A percentile compares a stretch with the other conserved stretches of the same genome.
These are phyloP conservation scores for Cheiracanthium punctorium DNA, from an alignment of 2,888 invertebrate genomes.

Conservation along the genomic window DNA sequence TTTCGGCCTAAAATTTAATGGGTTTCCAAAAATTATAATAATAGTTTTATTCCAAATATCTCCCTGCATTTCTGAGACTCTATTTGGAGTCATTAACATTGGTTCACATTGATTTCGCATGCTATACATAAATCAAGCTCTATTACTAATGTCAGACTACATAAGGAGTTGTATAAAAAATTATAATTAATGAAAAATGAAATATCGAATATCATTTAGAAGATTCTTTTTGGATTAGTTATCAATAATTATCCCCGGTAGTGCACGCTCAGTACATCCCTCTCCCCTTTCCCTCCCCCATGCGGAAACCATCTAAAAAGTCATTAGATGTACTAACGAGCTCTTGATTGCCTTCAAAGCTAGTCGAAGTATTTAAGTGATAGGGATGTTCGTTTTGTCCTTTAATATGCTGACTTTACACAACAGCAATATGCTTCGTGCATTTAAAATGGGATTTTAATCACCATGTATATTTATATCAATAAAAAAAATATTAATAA, in stretches of 20 bases:
- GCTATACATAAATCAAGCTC: background rate
- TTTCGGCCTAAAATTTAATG: no score
- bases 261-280: background rate
- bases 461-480: no score
- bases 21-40: no score
- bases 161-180: background rate
- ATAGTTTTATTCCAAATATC: no score
- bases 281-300: no score
- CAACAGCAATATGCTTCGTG: no score
- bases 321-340: background rate
- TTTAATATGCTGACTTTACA: background rate
- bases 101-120: no score
- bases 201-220: conserved; percentile 13
- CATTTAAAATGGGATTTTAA: no score
- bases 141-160: background rate
- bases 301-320: background rate
- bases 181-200: background rate
- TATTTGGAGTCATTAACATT: no score
- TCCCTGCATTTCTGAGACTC: no score
- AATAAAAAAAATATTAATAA: no score
- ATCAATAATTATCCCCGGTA: background rate
- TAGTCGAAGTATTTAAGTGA: background rate
- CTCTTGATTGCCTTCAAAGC: background rate
- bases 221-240: conserved; percentile 1
- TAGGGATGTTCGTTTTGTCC: background rate